Conservation (phyloP, 92 coral and sea anemone genomes). For the Montipora capitata region DNA sequence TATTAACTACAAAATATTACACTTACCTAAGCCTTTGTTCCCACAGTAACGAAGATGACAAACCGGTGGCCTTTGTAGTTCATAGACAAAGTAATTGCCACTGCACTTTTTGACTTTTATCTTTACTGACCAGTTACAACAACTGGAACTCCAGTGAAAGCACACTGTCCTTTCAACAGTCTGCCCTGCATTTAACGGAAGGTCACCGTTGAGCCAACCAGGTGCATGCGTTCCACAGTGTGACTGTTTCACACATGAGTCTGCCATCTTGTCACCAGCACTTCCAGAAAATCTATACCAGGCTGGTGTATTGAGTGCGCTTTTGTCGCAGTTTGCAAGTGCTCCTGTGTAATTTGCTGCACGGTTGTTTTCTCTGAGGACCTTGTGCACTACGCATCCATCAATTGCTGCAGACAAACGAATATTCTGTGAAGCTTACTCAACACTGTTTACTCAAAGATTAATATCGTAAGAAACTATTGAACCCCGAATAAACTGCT, state of each 20-base stretch:
- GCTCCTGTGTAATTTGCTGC: constrained; percentile 27
- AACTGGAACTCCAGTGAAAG: constrained; percentile 45
- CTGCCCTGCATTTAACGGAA: constrained; percentile 56
- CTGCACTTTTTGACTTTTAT: constrained; percentile 70
- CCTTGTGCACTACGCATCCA: constrained; percentile 8
- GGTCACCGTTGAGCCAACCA: constrained; percentile 72
- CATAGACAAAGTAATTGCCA: constrained; percentile 54
- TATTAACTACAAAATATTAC: not conserved
- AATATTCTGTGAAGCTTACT: not conserved
- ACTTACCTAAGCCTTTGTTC: constrained; percentile 39
- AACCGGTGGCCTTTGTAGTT: constrained; percentile 35
- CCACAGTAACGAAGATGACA: constrained; percentile 52
- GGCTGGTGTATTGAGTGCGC: constrained; percentile 20
- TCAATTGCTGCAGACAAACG: constrained; percentile 4
- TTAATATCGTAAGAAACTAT: too few relatives aligned
- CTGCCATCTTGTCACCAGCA: constrained; percentile 50
- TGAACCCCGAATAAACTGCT: too few relatives aligned
- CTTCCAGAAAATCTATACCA: constrained; percentile 57
- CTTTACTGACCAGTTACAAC: constrained; percentile 65
- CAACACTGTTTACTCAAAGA: too few relatives aligned
- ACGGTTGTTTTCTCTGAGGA: constrained; percentile 9
- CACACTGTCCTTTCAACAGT: constrained; percentile 59
- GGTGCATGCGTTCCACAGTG: constrained; percentile 81
- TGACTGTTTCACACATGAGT: constrained; percentile 20
- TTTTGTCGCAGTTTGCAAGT: constrained; percentile 15